These are phyloP conservation scores for Drosophila niveifrons DNA, from an alignment of 2,888 invertebrate genomes.

Conservation along the genomic window DNA sequence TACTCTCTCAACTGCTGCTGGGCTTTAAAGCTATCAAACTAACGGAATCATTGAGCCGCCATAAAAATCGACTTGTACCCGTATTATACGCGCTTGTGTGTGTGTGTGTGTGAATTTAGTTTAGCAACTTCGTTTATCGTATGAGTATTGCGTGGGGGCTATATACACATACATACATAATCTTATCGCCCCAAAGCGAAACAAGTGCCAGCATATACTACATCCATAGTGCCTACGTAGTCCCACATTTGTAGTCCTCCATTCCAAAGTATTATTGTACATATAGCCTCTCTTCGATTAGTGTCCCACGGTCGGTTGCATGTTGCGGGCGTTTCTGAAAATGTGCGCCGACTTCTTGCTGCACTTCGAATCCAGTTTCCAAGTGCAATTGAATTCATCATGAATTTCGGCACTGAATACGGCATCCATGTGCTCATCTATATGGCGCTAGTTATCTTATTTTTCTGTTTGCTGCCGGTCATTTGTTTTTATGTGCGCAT, in stretches of 20 bases:
- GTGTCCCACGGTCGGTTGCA: constrained; percentile 43
- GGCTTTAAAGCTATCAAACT: constrained; percentile 6
- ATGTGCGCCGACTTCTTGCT: constrained; percentile 24
- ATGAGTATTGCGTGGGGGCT: constrained; percentile 23
- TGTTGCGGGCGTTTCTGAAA: constrained; percentile 40
- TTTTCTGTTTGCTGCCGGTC: constrained; percentile 65
- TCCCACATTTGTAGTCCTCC: constrained; percentile 20
- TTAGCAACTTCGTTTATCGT: constrained; percentile 49
- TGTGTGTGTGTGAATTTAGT: constrained; percentile 11
- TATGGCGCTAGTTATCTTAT: constrained; percentile 49
- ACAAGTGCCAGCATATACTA: constrained; percentile 29
- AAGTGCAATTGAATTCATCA: constrained; percentile 1
- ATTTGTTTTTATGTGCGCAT: constrained; percentile 74
- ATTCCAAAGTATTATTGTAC: constrained; percentile 5
- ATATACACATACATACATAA: constrained; percentile 34
- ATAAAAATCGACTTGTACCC: constrained; percentile 4
- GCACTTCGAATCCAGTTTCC: background rate
- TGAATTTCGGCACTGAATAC: constrained; percentile 48
- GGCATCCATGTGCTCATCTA: constrained; percentile 56
- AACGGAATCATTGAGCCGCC: background rate
- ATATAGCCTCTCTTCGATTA: constrained; percentile 39
- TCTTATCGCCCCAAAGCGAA: constrained; percentile 47
- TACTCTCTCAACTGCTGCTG: background rate
- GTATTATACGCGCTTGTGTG: background rate
- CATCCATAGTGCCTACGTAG: background rate